Evolutionary conservation across 2,797 vertebrate genomes (phyloP).

Genomic region (Acanthiza pusilla): DNA sequence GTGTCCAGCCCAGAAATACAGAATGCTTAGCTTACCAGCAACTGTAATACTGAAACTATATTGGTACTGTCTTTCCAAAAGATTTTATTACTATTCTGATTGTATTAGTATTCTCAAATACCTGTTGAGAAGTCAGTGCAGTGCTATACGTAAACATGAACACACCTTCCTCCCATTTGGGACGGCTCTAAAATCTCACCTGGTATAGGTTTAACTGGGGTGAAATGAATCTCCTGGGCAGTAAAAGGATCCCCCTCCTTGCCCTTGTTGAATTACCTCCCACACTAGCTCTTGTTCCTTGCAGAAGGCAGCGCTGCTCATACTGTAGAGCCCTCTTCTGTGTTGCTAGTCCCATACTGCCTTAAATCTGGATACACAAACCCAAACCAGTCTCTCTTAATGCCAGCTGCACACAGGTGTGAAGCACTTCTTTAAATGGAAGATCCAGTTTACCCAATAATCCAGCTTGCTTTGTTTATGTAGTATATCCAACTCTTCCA

Average conservation of each 20-base stretch:
- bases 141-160: background rate
- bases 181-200: background rate
- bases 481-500: background rate
- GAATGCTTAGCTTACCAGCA: background rate
- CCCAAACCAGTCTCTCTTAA: background rate
- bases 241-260: background rate
- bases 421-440: background rate
- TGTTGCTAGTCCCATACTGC: fast-evolving
- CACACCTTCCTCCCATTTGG: background rate
- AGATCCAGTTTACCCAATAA: background rate
- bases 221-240: background rate
- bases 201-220: background rate
- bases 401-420: background rate
- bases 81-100: background rate
- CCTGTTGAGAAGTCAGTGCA: background rate
- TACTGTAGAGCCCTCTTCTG: background rate
- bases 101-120: background rate
- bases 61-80: background rate
- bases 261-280: background rate
- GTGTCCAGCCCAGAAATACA: background rate
- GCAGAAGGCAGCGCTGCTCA: fast-evolving
- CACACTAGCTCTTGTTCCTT: no score
- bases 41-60: background rate
- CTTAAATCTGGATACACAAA: background rate
- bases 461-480: background rate